These are phyloP conservation scores for Exephanes ischioxanthus DNA, from an alignment of 2,888 invertebrate genomes.

Conservation along the genomic window DNA sequence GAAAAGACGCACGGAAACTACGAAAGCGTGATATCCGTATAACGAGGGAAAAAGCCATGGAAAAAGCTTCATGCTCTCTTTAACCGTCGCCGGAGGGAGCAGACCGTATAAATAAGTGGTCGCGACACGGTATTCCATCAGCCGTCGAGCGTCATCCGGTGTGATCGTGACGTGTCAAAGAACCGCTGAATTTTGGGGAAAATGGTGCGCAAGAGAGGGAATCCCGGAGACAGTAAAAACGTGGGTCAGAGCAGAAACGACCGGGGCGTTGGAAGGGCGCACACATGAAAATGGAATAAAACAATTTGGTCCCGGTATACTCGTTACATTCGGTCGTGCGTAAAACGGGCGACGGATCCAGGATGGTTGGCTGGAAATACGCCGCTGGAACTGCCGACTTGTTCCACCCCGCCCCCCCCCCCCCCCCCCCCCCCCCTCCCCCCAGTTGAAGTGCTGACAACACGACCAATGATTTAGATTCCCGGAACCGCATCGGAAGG, in stretches of 20 bases:
- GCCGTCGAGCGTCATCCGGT: neutral
- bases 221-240: neutral
- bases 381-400: neutral
- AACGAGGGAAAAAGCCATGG: neutral
- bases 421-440: too few relatives aligned
- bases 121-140: neutral
- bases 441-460: neutral
- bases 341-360: neutral
- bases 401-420: neutral
- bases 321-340: slow-evolving; percentile 1
- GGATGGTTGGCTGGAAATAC: neutral
- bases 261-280: neutral
- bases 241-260: neutral
- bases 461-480: neutral
- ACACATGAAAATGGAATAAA: neutral
- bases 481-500: neutral
- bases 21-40: neutral
- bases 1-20: neutral
- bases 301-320: neutral
- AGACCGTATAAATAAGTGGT: neutral
- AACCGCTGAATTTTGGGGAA: neutral
- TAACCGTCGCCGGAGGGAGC: neutral
- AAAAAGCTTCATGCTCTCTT: neutral
- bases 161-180: slow-evolving; percentile 9
- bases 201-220: neutral